phyloP scores from a whole-genome alignment of 1,140 invertebrate species.

The Brachionus sp. region DNA sequence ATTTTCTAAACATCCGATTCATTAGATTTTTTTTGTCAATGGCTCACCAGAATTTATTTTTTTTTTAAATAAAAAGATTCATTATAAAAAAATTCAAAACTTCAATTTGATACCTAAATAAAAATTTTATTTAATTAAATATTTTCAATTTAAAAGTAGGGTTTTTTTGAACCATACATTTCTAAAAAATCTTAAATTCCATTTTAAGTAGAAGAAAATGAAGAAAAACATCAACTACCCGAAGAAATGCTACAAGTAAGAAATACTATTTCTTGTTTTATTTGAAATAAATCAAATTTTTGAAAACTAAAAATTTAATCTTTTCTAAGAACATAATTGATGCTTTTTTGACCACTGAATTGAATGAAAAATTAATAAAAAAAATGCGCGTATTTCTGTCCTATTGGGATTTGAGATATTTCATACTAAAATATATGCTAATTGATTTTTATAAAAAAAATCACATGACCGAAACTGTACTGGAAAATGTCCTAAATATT shows the following conservation, averaged over 20 bases:
- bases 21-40: no score
- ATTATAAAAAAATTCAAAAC: no score
- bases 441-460: conserved; percentile 26
- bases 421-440: neutral
- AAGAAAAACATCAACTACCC: conserved; percentile 12
- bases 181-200: neutral
- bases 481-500: conserved; percentile 33
- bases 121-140: no score
- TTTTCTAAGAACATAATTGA: neutral
- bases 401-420: neutral
- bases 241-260: neutral
- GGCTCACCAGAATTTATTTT: no score
- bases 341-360: neutral
- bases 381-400: neutral
- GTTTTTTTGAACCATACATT: no score
- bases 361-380: conserved; percentile 26
- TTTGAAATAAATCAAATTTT: no score
- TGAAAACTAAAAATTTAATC: neutral
- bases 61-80: no score
- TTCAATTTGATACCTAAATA: no score
- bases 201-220: conserved; percentile 3
- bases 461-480: neutral
- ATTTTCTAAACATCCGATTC: no score
- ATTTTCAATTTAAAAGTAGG: no score
- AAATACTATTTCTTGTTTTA: neutral